Evolutionary conservation across 1,140 invertebrate species (phyloP).

Genomic region (Hylyphantes graminicola): DNA sequence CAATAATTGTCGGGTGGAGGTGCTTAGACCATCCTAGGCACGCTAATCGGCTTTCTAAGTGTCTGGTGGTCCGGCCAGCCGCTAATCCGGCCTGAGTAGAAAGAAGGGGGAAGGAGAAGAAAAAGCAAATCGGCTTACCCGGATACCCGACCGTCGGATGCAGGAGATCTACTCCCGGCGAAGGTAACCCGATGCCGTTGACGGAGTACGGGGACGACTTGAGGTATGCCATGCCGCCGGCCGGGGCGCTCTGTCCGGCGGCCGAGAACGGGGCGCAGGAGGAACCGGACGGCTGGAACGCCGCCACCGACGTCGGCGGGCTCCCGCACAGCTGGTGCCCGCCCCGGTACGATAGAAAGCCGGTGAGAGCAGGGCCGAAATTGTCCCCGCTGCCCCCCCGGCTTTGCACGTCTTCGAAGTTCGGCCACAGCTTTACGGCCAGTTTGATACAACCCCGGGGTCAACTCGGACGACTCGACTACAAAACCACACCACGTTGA

Average conservation of each 20-base stretch:
- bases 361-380: constrained; percentile 61
- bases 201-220: constrained; percentile 68
- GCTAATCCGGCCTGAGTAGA: neutral
- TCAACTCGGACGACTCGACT: neutral
- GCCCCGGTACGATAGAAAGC: constrained; percentile 59
- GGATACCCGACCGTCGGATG: constrained; percentile 69
- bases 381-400: constrained; percentile 61
- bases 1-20: constrained; percentile 45
- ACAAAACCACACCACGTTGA: neutral
- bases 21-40: constrained; percentile 33
- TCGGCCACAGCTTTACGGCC: constrained; percentile 61
- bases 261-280: constrained; percentile 57
- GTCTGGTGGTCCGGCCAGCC: constrained; percentile 36
- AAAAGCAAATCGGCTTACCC: constrained; percentile 64
- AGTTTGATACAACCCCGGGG: constrained; percentile 17
- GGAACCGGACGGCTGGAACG: constrained; percentile 61
- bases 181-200: constrained; percentile 68
- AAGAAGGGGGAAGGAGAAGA: constrained; percentile 16
- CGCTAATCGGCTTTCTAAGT: constrained; percentile 58
- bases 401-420: constrained; percentile 60
- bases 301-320: constrained; percentile 60
- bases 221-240: constrained; percentile 67
- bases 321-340: constrained; percentile 57
- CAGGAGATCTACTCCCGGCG: constrained; percentile 67
- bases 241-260: constrained; percentile 50